A percentile compares a stretch with the other conserved stretches of the same genome.
phyloP scores from a whole-genome alignment of 2,888 invertebrate species.

The Sisyra terminalis region DNA sequence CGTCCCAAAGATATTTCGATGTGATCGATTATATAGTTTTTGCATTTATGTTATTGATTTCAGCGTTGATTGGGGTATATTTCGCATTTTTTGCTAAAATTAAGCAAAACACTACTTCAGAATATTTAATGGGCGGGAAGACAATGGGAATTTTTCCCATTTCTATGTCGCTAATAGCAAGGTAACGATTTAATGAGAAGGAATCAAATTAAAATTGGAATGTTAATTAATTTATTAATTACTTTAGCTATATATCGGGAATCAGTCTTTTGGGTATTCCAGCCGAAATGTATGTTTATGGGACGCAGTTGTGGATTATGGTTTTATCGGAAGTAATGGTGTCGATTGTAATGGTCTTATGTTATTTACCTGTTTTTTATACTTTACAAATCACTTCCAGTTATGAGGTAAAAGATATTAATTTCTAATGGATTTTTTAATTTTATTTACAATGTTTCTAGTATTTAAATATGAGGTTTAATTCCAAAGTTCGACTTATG shows the following conservation, averaged over 20 bases:
- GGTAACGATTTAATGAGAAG: slow-evolving; percentile 28
- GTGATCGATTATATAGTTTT: slow-evolving; percentile 49
- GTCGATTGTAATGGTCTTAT: slow-evolving; percentile 43
- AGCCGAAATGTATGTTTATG: slow-evolving; percentile 61
- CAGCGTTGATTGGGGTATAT: slow-evolving; percentile 50
- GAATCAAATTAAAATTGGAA: too few species aligned
- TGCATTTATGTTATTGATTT: slow-evolving; percentile 42
- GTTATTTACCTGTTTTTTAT: slow-evolving; percentile 59
- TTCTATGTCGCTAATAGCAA: slow-evolving; percentile 61
- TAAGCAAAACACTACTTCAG: slow-evolving; percentile 50
- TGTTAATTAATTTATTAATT: too few species aligned
- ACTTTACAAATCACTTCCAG: slow-evolving; percentile 56
- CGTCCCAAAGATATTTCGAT: slow-evolving; percentile 29
- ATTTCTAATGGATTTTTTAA: too few species aligned
- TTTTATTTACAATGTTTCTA: slow-evolving; percentile 19
- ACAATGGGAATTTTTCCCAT: slow-evolving; percentile 65
- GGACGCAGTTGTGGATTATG: slow-evolving; percentile 53
- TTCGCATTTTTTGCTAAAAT: slow-evolving; percentile 51
- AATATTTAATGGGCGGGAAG: slow-evolving; percentile 59
- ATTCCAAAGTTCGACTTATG: slow-evolving; percentile 45
- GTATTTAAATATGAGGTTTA: slow-evolving; percentile 53
- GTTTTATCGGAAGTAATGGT: slow-evolving; percentile 46
- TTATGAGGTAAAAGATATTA: slow-evolving; percentile 43
- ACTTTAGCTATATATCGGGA: slow-evolving; percentile 60
- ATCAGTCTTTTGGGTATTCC: slow-evolving; percentile 55